phyloP scores from a whole-genome alignment of 2,888 invertebrate genomes.

The Malthinus flaveolus region DNA sequence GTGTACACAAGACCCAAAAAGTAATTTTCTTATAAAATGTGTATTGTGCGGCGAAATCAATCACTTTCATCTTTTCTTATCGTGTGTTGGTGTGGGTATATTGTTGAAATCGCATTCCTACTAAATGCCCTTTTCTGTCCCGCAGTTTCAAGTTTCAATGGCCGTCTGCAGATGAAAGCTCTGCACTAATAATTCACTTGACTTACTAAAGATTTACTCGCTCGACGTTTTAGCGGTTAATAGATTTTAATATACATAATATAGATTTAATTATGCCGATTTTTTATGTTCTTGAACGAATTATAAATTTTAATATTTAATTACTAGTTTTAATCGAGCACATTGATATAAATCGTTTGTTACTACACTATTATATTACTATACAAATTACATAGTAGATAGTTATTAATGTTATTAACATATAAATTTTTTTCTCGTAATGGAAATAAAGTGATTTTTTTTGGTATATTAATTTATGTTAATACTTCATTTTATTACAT shows the following conservation, averaged over 20 bases:
- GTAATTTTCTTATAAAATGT: constrained; percentile 30
- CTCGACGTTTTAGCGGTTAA: constrained; percentile 6
- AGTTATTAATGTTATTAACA: neutral
- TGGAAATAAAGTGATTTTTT: neutral
- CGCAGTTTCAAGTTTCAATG: constrained; percentile 45
- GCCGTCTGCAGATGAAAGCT: constrained; percentile 44
- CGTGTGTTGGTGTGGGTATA: constrained; percentile 31
- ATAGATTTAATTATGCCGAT: neutral
- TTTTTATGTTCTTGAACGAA: neutral
- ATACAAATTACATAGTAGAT: no score
- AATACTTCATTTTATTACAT: constrained; percentile 4
- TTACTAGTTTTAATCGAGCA: neutral
- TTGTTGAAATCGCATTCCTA: constrained; percentile 38
- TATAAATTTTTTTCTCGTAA: neutral
- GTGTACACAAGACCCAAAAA: constrained; percentile 16
- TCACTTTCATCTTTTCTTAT: constrained; percentile 43
- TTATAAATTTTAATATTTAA: constrained; percentile 7
- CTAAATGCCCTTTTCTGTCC: constrained; percentile 41
- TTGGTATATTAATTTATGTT: constrained; percentile 1
- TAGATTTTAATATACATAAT: neutral
- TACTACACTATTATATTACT: no score
- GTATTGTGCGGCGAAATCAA: constrained; percentile 38
- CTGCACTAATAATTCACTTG: constrained; percentile 44
- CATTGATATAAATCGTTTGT: constrained; percentile 3
- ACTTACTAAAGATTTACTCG: constrained; percentile 40